phyloP scores from a whole-genome alignment of 2,797 vertebrate species.

The Oryzias dopingdopingensis region DNA sequence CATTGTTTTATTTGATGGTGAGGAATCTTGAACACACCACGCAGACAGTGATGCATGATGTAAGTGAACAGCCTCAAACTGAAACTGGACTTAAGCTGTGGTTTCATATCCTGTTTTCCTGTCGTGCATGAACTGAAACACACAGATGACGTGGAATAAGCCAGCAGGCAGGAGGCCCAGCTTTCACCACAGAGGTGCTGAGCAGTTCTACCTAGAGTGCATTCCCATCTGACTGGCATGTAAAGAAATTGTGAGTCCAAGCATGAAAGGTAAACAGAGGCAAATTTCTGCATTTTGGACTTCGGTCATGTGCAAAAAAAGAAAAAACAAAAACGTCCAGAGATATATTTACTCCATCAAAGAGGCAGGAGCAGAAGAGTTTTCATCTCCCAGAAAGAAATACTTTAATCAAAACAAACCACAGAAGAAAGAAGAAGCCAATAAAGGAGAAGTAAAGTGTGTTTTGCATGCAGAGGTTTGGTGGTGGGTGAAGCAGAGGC shows the following conservation, averaged over 20 bases:
- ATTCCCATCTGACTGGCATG: not conserved
- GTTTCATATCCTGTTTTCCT: not conserved
- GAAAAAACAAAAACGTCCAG: too few relatives aligned
- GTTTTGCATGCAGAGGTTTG: not conserved
- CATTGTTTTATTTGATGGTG: too few relatives aligned
- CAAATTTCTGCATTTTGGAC: not conserved
- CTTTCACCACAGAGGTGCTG: not conserved
- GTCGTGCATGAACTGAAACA: not conserved
- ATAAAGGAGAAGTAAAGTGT: not conserved
- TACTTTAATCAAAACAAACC: not conserved
- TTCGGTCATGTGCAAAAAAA: not conserved
- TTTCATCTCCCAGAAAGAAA: not conserved
- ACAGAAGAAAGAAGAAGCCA: not conserved
- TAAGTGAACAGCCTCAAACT: too few relatives aligned
- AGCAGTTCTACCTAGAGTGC: too few relatives aligned
- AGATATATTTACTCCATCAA: not conserved
- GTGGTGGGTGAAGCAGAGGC: not conserved
- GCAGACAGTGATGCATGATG: too few relatives aligned
- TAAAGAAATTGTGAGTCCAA: not conserved
- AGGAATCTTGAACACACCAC: too few relatives aligned
- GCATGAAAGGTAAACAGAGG: not conserved
- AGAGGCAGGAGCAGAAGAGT: not conserved
- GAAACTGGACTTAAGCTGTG: too few relatives aligned
- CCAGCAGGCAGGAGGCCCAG: not conserved
- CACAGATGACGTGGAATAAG: not conserved